Evolutionary conservation across 1,140 invertebrate species (phyloP).

Genomic region (Steinernema feltiae): DNA sequence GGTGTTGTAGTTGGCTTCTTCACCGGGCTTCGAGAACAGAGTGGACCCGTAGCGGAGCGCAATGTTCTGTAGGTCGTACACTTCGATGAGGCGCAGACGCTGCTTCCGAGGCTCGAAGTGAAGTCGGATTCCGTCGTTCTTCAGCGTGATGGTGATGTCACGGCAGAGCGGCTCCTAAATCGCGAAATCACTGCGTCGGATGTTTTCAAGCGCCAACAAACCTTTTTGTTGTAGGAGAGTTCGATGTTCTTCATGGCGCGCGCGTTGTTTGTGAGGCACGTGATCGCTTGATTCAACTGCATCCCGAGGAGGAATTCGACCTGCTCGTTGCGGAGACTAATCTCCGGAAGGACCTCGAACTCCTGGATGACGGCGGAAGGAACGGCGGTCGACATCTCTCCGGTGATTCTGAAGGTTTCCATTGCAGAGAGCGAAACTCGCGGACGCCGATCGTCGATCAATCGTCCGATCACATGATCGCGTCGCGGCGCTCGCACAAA

Average conservation of each 20-base stretch:
- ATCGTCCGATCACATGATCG: not conserved
- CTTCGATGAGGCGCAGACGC: slow-evolving; percentile 48
- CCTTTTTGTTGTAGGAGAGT: slow-evolving; percentile 52
- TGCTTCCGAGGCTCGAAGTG: slow-evolving; percentile 47
- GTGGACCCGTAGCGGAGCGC: slow-evolving; percentile 37
- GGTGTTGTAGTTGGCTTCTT: slow-evolving; percentile 42
- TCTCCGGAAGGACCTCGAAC: slow-evolving; percentile 53
- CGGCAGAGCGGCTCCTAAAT: slow-evolving; percentile 49
- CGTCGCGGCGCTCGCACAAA: not conserved
- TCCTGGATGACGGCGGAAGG: not conserved
- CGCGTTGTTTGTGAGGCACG: slow-evolving; percentile 46
- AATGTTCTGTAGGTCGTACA: slow-evolving; percentile 52
- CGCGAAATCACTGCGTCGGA: not conserved
- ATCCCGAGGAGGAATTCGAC: slow-evolving; percentile 50
- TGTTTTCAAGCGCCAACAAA: slow-evolving; percentile 9
- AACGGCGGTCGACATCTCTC: not conserved
- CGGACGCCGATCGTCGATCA: not conserved
- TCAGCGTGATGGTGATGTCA: slow-evolving; percentile 51
- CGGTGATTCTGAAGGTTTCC: not conserved
- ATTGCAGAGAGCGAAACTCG: not conserved
- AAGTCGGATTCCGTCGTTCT: slow-evolving; percentile 51
- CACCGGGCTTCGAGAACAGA: slow-evolving; percentile 46
- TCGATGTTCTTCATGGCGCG: slow-evolving; percentile 47
- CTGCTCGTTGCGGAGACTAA: slow-evolving; percentile 48
- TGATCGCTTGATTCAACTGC: slow-evolving; percentile 54